Evolutionary conservation across 2,888 invertebrate species (phyloP).

Genomic region (Parelbella ahira): DNA sequence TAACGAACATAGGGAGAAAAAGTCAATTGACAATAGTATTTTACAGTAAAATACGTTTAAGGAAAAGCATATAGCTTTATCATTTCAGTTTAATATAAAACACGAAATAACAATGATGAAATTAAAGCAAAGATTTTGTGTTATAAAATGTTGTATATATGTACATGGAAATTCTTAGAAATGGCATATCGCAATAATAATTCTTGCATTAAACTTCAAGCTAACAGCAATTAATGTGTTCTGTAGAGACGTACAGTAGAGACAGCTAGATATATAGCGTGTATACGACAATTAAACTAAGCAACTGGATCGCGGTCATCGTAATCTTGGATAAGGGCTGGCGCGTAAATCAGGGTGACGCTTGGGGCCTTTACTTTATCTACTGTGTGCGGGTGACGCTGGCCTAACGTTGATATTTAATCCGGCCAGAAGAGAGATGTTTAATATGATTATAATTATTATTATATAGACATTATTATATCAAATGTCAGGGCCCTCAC

Average conservation of each 20-base stretch:
- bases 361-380: slow-evolving; percentile 77
- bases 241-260: background rate
- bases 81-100: no score
- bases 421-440: slow-evolving; percentile 1
- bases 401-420: slow-evolving; percentile 27
- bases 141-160: no score
- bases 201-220: slow-evolving; percentile 18
- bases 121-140: no score
- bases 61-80: no score
- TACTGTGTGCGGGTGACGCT: slow-evolving; percentile 76
- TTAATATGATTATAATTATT: background rate
- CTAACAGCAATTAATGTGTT: slow-evolving; percentile 20
- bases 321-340: slow-evolving; percentile 80
- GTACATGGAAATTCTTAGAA: no score
- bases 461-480: no score
- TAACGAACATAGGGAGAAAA: no score
- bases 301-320: slow-evolving; percentile 78
- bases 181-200: no score
- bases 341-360: slow-evolving; percentile 70
- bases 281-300: slow-evolving; percentile 62
- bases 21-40: no score
- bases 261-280: slow-evolving; percentile 19
- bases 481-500: no score
- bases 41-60: no score
- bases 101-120: no score